Base-by-base conservation (phyloP, 2,888 invertebrate genomes). In the Liodrosophila aerea region DNA sequence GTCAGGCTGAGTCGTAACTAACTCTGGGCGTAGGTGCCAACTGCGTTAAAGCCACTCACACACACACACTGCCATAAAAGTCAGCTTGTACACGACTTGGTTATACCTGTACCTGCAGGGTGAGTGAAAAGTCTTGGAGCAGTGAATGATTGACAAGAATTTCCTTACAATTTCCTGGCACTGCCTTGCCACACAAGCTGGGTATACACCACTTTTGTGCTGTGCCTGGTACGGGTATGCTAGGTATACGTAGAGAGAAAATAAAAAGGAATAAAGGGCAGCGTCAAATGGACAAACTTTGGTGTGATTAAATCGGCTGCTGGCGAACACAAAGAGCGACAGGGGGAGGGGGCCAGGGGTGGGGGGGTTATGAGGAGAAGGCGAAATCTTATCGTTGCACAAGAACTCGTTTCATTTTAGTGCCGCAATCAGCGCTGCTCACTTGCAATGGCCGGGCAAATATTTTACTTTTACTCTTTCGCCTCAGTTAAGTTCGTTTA, bases 401-500 rank as follows among this genome's bases (percentile, higher is more conserved):
- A 71, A 59, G 59, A 77, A 66, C 71, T 80, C 84, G 85, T 80
- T 84, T 67, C 72, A 41, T 82, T 80, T 80, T 80, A 80, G 82
- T 80, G 85, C 75, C 82, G 73, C 80, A 80, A 80, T 80, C 80
- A 80, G 85, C 72, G 85, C 67, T 80, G 80, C 57, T 84, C 80
- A 80, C 85, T 80, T 85, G 78, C 80, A 74, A 84, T 84, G 73
- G 64, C 80, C 81, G 66, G 64, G 75, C 85, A 80, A 80, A 80
- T 80, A 80, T 80, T 80, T 78, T 78, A 78, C 78, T 84, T 78
- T 84, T 80, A 76, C 78, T 81, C 84, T 83, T 83, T 77, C 60
- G 67, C 62, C 53, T 50, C 37, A 33, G 39, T 49, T 47, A 9
- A 12, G 29, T 53, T 54, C 7, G 30, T 30, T 37, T 34, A 8